Evolutionary conservation across 2,888 invertebrate genomes (phyloP), one percentile per base, ranked within the genome.

Genomic region (Lasioglossum marginatum): DNA sequence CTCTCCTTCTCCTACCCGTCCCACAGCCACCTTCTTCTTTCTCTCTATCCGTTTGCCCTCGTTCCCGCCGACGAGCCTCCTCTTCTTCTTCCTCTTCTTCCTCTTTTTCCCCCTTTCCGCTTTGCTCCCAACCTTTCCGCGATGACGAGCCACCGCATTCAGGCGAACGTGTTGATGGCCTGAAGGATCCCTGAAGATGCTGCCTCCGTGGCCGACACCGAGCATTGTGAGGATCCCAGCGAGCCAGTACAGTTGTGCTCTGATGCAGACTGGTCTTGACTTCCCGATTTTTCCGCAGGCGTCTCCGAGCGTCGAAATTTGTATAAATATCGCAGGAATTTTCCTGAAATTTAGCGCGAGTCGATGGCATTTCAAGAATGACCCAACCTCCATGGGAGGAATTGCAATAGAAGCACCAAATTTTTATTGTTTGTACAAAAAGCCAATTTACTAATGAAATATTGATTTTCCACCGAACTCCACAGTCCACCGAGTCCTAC

Each of bases 91-190:
- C 27, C 16, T 66, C 43, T 37, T 34, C 16, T 8, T 66, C 16
- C 19, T 16, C 66, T 19, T 34, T 63, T 34, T 34, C 34, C 16
- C 34, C 34, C 34, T 66, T 23, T 57, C 52, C 68, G 57, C 43
- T 63, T 48, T 40, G 14, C 45, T 31, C 19, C 31, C 43, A 16
- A 37, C 27, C 60, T 37, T 37, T n/a, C 31, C 77, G 68, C 37
- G 48, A 40, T 12, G 68, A 70, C 23, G 77, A 77, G 68, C 27
- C 37, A 45, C 31, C 52, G 37, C 31, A 72, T 72, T 48, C 71
- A 43, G 27, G 45, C 45, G 71, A 68, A 71, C 71, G 68, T 68
- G 68, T 68, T 40, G 68, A 68, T n/a, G 68, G n/a, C 23, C 40
- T 40, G 43, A 40, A 60, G 40, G 75, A 43, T 37, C n/a, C 40